These are phyloP conservation scores for Vulpes ferrilata DNA, from an alignment of 2,113 vertebrate genomes.

Conservation along the genomic window DNA sequence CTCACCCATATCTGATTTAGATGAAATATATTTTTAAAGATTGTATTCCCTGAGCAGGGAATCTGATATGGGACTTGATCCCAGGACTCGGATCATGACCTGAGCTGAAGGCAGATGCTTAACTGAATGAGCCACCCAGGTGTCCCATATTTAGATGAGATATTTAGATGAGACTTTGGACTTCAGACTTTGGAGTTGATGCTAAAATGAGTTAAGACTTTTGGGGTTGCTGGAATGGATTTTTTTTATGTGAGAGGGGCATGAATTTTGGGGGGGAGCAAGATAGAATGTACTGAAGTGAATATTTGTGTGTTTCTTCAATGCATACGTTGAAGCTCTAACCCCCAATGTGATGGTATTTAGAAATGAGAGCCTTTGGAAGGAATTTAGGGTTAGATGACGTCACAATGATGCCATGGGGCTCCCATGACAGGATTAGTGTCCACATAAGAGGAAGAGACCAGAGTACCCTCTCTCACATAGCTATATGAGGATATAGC, in stretches of 20 bases:
- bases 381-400: background rate
- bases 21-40: background rate
- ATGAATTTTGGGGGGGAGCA: background rate
- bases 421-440: background rate
- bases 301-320: background rate
- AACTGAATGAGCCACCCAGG: background rate
- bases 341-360: background rate
- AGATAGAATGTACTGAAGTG: background rate
- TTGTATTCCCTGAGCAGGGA: background rate
- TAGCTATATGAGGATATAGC: background rate
- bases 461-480: background rate
- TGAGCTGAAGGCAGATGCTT: background rate
- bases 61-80: background rate
- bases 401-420: background rate
- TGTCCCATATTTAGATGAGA: background rate
- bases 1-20: background rate
- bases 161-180: slow-evolving; percentile 24
- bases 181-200: background rate
- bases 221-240: background rate
- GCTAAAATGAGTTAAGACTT: background rate
- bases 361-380: background rate
- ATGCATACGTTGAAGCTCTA: background rate
- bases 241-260: background rate
- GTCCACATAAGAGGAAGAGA: background rate
- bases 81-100: background rate